A percentile compares a stretch with the other conserved stretches of the same genome.
Conservation (phyloP, 2,797 vertebrate species). For the Anomalospiza imberbis region DNA sequence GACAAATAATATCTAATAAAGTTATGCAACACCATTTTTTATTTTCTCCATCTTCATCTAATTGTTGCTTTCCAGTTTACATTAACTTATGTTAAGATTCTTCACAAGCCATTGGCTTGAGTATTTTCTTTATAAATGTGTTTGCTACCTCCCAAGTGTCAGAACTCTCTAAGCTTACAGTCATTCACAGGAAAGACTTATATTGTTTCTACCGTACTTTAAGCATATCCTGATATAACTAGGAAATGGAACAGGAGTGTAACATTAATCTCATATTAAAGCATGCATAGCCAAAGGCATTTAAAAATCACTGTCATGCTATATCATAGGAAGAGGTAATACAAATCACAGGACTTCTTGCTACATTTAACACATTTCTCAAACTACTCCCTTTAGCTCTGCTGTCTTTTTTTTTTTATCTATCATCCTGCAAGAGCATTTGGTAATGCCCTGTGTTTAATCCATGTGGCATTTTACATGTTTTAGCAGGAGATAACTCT, state of each 20-base stretch:
- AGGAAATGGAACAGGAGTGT: background rate
- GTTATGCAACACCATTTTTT: background rate
- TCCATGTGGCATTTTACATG: background rate
- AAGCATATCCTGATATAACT: background rate
- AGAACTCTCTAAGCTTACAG: background rate
- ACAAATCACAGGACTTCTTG: background rate
- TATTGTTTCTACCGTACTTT: background rate
- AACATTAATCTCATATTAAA: background rate
- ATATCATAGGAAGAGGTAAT: background rate
- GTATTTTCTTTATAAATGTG: background rate
- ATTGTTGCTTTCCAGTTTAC: background rate
- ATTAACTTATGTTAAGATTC: background rate
- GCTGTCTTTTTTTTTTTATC: background rate
- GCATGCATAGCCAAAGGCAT: background rate
- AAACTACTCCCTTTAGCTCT: background rate
- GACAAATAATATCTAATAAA: background rate
- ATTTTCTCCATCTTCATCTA: background rate
- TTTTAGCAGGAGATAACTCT: background rate
- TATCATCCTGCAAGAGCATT: background rate
- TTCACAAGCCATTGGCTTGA: background rate
- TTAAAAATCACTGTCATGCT: background rate
- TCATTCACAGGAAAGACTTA: background rate
- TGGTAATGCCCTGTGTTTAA: background rate
- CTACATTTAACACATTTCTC: background rate
- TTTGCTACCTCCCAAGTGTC: background rate